Conservation (phyloP, 2,797 vertebrate species). For the Acanthurus lineatus region DNA sequence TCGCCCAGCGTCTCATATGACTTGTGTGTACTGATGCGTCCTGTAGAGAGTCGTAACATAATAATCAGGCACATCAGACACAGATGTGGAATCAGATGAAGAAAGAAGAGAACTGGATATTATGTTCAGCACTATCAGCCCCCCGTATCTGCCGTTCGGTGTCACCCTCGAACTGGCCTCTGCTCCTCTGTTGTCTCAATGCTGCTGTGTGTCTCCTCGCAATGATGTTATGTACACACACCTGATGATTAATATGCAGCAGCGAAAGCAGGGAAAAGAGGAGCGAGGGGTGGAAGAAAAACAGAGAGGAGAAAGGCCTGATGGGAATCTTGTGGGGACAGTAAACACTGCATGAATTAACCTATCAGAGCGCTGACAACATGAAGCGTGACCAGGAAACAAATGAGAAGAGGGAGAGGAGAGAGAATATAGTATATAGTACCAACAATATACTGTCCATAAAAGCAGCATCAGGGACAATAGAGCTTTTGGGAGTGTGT, state of each 20-base stretch:
- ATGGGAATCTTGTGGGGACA: constrained; percentile 75
- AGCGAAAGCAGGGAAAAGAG: constrained; percentile 40
- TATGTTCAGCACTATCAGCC: constrained; percentile 55
- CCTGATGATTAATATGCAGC: constrained; percentile 79
- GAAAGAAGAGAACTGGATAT: constrained; percentile 40
- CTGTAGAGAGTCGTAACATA: constrained; percentile 5
- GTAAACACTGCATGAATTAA: constrained; percentile 81
- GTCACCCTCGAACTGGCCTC: constrained; percentile 47
- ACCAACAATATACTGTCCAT: background rate
- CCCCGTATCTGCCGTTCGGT: constrained; percentile 49
- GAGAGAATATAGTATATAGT: background rate
- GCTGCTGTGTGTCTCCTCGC: constrained; percentile 32
- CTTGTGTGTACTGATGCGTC: background rate
- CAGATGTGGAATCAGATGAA: constrained; percentile 42
- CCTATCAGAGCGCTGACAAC: constrained; percentile 70
- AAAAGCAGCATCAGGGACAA: background rate
- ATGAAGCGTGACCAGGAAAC: constrained; percentile 58
- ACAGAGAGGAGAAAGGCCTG: constrained; percentile 64
- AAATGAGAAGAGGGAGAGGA: constrained; percentile 47
- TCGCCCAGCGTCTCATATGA: background rate
- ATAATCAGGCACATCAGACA: constrained; percentile 5
- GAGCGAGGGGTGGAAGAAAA: constrained; percentile 39
- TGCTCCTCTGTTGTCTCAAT: constrained; percentile 53
- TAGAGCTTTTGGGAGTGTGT: constrained; percentile 2
- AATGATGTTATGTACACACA: constrained; percentile 77